Base-by-base conservation (phyloP, 2,113 vertebrate genomes). In the Eubucco bourcierii region DNA sequence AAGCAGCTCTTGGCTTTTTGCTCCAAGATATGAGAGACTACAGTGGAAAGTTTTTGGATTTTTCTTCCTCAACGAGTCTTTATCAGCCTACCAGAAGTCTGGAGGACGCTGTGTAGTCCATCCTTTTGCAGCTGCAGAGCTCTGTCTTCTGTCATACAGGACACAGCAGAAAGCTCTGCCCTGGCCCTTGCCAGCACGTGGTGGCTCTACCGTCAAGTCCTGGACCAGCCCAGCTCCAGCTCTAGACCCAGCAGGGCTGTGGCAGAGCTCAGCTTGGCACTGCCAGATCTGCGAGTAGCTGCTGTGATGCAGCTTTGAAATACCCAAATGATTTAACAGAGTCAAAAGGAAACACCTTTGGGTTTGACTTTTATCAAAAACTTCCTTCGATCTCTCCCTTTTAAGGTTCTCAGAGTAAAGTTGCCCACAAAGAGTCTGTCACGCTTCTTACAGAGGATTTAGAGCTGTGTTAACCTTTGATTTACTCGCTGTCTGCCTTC, bases 391-490 rank as follows among this genome's bases (percentile, higher is more conserved):
- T 92, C 76, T 90, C 64, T 66, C 79, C 60, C 61, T 91, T 95
- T 87, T 86, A 52, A 92, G 90, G 88, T 74, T 95, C 72, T 88
- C 88, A 19, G 82, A 61, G 80, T 91, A 25, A 85, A 67, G 91
- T 31, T 95, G 82, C 73, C 88, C 85, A 41, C 52, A 90, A 80
- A 74, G 67, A 67, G 41, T 72, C 72, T 83, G 71, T 86, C 2
- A 0, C 71, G 73, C 73, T 68, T 60, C 15, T 78, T 78, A 66
- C 59, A 64, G 75, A 89, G 80, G 90, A 77, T 90, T 88, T 90
- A 85, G 85, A 94, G 85, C 61, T 33, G 47, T 64, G 44, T 80
- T 94, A 89, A 91, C 92, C 82, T 95, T 88, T 90, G 72, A 90
- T 94, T 85, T 91, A 37, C 77, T 90, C 2, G 0, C 52, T 67